These are phyloP conservation scores for Hippocampus abdominalis DNA, from an alignment of 2,113 vertebrate species.

Conservation along the genomic window DNA sequence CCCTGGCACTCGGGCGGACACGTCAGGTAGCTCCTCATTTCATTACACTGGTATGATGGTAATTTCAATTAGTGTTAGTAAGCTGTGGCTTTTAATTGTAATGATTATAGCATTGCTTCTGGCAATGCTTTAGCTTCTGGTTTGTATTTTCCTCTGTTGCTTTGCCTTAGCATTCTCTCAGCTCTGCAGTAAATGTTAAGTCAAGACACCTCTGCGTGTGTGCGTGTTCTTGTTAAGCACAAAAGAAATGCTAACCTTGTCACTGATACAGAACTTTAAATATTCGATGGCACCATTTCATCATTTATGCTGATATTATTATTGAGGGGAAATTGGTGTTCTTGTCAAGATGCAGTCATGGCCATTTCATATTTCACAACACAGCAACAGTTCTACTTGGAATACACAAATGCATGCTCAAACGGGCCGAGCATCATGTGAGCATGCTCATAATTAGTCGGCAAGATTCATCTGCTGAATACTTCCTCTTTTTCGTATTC, in stretches of 20 bases:
- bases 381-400: neutral
- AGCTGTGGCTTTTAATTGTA: conserved; percentile 53
- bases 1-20: conserved; percentile 66
- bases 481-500: neutral
- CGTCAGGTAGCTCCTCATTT: conserved; percentile 76
- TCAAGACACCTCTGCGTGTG: conserved; percentile 12
- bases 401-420: neutral
- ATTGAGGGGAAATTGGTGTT: neutral
- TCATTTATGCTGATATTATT: conserved; percentile 23
- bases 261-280: conserved; percentile 36
- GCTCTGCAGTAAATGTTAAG: neutral
- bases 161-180: neutral
- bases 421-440: neutral
- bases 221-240: conserved; percentile 41
- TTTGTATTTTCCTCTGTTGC: conserved; percentile 45
- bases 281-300: conserved; percentile 19
- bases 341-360: neutral
- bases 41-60: conserved; percentile 77
- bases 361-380: neutral
- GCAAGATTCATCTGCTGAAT: neutral
- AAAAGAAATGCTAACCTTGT: conserved; percentile 88
- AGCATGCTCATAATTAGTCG: neutral
- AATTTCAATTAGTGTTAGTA: conserved; percentile 50
- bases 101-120: conserved; percentile 52
- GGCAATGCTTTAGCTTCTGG: conserved; percentile 56